phyloP scores from a whole-genome alignment of 2,888 invertebrate species.

The Tetrapedia diversipes region DNA sequence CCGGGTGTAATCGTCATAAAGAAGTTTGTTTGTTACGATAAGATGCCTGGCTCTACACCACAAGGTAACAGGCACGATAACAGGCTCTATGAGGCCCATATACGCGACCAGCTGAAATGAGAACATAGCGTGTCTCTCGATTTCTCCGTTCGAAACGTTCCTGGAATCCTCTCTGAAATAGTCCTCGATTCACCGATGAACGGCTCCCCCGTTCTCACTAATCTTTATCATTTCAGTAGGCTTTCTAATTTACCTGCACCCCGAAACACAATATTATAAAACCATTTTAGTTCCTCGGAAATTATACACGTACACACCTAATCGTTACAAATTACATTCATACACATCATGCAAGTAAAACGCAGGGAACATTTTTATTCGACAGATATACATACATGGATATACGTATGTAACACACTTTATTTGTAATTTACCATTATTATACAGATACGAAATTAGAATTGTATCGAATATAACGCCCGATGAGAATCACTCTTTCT shows the following conservation, averaged over 20 bases:
- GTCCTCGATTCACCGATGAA: constrained; percentile 45
- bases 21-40: constrained; percentile 58
- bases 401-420: no score
- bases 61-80: constrained; percentile 58
- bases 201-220: constrained; percentile 39
- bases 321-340: constrained; percentile 25
- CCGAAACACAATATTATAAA: constrained; percentile 42
- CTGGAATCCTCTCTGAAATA: constrained; percentile 57
- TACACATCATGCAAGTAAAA: neutral
- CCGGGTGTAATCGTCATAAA: constrained; percentile 54
- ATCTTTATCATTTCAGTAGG: constrained; percentile 36
- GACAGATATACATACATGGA: neutral
- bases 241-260: constrained; percentile 49
- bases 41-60: constrained; percentile 45
- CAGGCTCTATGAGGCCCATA: constrained; percentile 44
- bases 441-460: no score
- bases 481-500: no score
- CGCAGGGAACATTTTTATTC: neutral
- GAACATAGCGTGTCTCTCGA: constrained; percentile 59
- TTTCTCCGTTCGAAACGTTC: constrained; percentile 57
- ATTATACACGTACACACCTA: no score
- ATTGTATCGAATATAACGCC: no score
- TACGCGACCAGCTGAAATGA: constrained; percentile 51
- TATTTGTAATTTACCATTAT: neutral
- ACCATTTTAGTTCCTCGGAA: constrained; percentile 37